These are phyloP conservation scores for Caenorhabditis wallacei DNA, from an alignment of 2,888 invertebrate species.

Conservation along the genomic window DNA sequence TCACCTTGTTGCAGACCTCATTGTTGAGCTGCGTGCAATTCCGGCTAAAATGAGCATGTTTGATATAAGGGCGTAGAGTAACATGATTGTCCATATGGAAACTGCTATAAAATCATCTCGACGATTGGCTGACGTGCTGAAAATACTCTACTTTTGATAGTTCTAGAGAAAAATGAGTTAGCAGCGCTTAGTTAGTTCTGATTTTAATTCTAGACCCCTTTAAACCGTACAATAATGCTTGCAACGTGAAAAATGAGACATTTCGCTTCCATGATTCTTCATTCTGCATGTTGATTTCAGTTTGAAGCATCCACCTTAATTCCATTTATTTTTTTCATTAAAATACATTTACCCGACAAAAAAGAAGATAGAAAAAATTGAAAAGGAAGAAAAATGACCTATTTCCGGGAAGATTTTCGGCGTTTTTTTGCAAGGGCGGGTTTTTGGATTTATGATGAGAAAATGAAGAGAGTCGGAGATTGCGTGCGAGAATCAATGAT, in stretches of 20 bases:
- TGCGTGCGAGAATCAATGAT: constrained; percentile 34
- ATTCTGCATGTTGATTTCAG: constrained; percentile 25
- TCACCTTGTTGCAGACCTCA: constrained; percentile 78
- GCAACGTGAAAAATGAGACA: constrained; percentile 68
- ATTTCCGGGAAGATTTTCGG: constrained; percentile 19
- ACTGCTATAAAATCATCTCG: constrained; percentile 80
- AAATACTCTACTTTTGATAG: constrained; percentile 17
- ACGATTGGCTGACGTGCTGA: constrained; percentile 72
- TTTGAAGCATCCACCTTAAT: not conserved
- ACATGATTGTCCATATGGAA: constrained; percentile 77
- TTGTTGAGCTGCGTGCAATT: constrained; percentile 74
- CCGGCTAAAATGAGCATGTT: constrained; percentile 79
- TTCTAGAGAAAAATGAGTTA: no score
- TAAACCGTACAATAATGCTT: constrained; percentile 68
- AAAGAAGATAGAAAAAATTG: constrained; percentile 2
- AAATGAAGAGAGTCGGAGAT: not conserved
- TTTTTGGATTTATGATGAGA: constrained; percentile 13
- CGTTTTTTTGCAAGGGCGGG: constrained; percentile 31
- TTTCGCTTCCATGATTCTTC: constrained; percentile 65
- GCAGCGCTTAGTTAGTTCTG: no score
- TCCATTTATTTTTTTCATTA: not conserved
- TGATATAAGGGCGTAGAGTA: constrained; percentile 78
- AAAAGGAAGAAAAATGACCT: not conserved
- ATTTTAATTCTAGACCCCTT: not conserved
- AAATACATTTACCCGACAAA: not conserved